phyloP scores from a whole-genome alignment of 2,797 vertebrate genomes.

The Eospalax fontanierii region DNA sequence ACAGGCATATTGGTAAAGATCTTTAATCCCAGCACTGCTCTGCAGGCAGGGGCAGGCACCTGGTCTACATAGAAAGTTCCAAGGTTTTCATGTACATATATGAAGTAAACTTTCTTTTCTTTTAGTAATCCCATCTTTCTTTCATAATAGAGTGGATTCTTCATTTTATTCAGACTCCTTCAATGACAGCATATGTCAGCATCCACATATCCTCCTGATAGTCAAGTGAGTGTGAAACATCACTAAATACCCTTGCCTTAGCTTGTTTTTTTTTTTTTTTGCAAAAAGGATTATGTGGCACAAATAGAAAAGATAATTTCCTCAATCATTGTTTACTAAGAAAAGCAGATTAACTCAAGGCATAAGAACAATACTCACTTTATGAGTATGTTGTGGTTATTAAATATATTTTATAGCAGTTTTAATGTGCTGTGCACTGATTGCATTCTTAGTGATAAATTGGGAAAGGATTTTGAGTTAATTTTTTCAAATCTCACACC shows the following conservation, averaged over 20 bases:
- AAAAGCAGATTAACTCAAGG: neutral
- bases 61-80: too few species aligned
- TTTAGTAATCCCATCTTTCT: neutral
- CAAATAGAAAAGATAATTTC: neutral
- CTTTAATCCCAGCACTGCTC: too few species aligned
- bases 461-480: neutral
- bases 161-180: neutral
- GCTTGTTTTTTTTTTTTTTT: neutral
- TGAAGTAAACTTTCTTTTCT: too few species aligned
- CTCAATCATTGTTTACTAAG: constrained; percentile 41
- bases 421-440: constrained; percentile 1
- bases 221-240: neutral
- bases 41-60: too few species aligned
- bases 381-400: neutral
- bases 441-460: constrained; percentile 47
- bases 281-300: neutral
- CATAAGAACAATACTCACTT: neutral
- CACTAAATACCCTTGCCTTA: neutral
- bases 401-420: neutral
- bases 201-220: neutral
- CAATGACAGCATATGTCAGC: neutral
- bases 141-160: neutral
- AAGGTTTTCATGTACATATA: too few species aligned
- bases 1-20: too few species aligned
- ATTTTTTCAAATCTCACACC: too few species aligned